phyloP scores from a whole-genome alignment of 1,140 invertebrate genomes.

The Caerostris extrusa region DNA sequence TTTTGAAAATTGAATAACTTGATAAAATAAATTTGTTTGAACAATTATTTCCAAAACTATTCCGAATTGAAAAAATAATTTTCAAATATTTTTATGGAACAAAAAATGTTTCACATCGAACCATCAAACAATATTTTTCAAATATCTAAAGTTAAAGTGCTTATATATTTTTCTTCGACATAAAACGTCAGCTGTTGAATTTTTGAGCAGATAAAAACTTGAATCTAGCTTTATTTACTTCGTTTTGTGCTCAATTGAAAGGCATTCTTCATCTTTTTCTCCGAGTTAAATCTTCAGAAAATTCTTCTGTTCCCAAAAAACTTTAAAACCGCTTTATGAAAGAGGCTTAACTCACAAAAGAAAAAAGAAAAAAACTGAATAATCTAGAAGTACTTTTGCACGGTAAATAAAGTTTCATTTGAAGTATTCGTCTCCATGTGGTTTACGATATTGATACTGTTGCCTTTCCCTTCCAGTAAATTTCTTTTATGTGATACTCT shows the following conservation, averaged over 20 bases:
- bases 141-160: no score
- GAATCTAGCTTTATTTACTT: not conserved
- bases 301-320: not conserved
- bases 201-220: not conserved
- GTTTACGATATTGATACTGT: not conserved
- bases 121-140: no score
- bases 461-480: not conserved
- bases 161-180: not conserved
- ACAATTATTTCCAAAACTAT: no score
- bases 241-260: not conserved
- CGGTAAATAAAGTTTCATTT: slow-evolving; percentile 52
- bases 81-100: no score
- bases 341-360: not conserved
- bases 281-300: slow-evolving; percentile 28
- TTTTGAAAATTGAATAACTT: no score
- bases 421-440: not conserved
- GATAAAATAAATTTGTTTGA: no score
- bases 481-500: not conserved
- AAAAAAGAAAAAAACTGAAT: not conserved
- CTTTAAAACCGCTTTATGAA: not conserved
- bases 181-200: not conserved
- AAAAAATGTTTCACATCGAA: no score
- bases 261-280: not conserved
- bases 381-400: slow-evolving; percentile 38
- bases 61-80: not conserved